Conservation (phyloP, 2,888 invertebrate species). For the Onchidella celtica region DNA sequence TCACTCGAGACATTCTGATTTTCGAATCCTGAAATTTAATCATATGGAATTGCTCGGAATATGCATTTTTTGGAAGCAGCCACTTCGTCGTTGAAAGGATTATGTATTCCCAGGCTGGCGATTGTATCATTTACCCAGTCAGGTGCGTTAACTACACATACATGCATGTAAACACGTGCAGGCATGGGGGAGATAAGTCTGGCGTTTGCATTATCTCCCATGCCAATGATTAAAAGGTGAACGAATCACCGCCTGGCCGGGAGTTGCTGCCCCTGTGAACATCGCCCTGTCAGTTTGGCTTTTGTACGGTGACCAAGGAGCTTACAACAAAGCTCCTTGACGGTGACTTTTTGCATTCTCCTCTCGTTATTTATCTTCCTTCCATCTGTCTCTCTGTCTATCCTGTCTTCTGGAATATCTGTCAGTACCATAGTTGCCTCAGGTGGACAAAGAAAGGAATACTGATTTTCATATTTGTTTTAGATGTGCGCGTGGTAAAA, state of each 20-base stretch:
- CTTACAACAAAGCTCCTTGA: too few relatives aligned
- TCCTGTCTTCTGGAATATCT: too few relatives aligned
- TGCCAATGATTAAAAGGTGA: conserved; percentile 12
- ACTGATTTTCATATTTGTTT: too few relatives aligned
- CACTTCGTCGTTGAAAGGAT: background rate
- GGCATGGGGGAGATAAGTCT: background rate
- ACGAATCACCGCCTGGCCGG: conserved; percentile 9
- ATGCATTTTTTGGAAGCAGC: background rate
- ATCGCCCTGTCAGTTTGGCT: background rate
- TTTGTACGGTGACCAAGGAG: too few relatives aligned
- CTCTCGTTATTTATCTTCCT: background rate
- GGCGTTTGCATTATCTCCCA: background rate
- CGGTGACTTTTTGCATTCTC: background rate
- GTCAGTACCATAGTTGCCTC: too few relatives aligned
- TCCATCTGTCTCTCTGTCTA: background rate
- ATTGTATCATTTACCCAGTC: background rate
- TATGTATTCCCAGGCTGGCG: background rate
- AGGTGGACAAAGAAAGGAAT: too few relatives aligned
- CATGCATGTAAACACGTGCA: conserved; percentile 6
- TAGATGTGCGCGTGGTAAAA: too few relatives aligned
- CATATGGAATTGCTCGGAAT: background rate
- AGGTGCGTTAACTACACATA: background rate
- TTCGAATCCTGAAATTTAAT: too few relatives aligned
- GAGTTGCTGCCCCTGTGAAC: background rate
- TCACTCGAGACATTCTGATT: too few relatives aligned